A percentile compares a stretch with the other conserved stretches of the same genome.
Conservation (phyloP, 2,888 invertebrate genomes). For the Sarcophaga subvicina region DNA sequence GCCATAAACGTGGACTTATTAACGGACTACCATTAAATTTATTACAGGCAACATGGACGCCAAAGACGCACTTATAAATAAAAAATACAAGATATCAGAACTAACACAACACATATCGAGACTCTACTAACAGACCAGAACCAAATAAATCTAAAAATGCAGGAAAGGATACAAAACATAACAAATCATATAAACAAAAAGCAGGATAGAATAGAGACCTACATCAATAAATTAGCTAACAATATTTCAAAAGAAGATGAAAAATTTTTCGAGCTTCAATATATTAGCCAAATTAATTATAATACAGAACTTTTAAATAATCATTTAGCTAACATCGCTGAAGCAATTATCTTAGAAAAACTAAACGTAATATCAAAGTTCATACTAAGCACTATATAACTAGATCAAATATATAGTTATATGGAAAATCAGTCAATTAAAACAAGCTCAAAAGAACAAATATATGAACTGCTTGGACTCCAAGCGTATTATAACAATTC, state of each 20-base stretch:
- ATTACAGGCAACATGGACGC: slow-evolving; percentile 63
- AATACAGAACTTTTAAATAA: no score
- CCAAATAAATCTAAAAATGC: background rate
- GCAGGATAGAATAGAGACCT: slow-evolving; percentile 5
- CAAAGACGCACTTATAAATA: slow-evolving; percentile 8
- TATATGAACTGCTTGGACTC: slow-evolving; percentile 51
- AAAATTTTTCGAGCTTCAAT: no score
- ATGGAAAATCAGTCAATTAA: slow-evolving; percentile 52
- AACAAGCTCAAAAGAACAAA: slow-evolving; percentile 44
- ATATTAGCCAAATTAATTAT: no score
- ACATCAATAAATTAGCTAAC: slow-evolving; percentile 21
- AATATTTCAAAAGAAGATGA: slow-evolving; percentile 19
- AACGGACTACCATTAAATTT: slow-evolving; percentile 61
- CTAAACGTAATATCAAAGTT: no score
- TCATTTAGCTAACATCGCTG: no score
- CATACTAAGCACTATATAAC: background rate
- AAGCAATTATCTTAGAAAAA: no score
- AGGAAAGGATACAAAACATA: background rate
- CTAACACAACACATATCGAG: slow-evolving; percentile 15
- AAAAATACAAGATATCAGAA: slow-evolving; percentile 21
- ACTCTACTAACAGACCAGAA: slow-evolving; percentile 18
- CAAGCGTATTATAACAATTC: slow-evolving; percentile 57
- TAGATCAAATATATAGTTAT: slow-evolving; percentile 38
- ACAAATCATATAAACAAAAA: slow-evolving; percentile 24
- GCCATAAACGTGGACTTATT: slow-evolving; percentile 52